Base-by-base conservation (phyloP, 2,888 invertebrate species). In the Metopia argyrocephala region DNA sequence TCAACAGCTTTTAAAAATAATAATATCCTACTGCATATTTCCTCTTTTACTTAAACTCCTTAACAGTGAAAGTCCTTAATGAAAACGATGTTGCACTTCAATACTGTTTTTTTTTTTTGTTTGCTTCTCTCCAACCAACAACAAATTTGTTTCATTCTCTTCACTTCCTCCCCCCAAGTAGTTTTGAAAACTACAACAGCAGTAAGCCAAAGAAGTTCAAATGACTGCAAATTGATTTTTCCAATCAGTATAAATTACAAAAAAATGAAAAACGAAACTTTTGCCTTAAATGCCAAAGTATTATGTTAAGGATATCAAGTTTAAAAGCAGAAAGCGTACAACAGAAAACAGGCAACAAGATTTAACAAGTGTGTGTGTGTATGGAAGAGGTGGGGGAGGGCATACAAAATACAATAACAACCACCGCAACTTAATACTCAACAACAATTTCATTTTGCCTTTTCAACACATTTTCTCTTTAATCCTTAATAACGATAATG, bases 191-290 rank as follows among this genome's bases (percentile, higher is more conserved):
- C 5, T 21, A 28, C 15, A 45, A 54, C n/a, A 27, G n/a, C 48
- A n/a, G 48, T 0, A n/a, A 5, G n/a, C 2, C 5, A 28, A 54
- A 50, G 52, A n/a, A 5, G 66, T 28, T 54, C 54, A 54, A n/a
- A n/a, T n/a, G n/a, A n/a, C n/a, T n/a, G n/a, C n/a, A n/a, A 31
- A 61, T 46, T 52, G 61, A 61, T 66, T 78, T 71, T 71, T 71
- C 18, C 76, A 71, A 78, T 78, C 65, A 71, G 28, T 46, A 28
- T 52, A 78, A 59, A 71, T 59, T 70, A 52, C 46, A 66, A 76
- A 54, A 48, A 31, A 48, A 66, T 3, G 27, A 12, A 23, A 21
- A 54, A 71, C 52, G 23, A n/a, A n/a, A n/a, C n/a, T n/a, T n/a
- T 9, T 38, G 6, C n/a, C 25, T 56, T 21, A 59, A 71, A 50